Evolutionary conservation across 2,888 invertebrate genomes (phyloP), one percentile per base, ranked within the genome.

Genomic region (Diabrotica balteata): DNA sequence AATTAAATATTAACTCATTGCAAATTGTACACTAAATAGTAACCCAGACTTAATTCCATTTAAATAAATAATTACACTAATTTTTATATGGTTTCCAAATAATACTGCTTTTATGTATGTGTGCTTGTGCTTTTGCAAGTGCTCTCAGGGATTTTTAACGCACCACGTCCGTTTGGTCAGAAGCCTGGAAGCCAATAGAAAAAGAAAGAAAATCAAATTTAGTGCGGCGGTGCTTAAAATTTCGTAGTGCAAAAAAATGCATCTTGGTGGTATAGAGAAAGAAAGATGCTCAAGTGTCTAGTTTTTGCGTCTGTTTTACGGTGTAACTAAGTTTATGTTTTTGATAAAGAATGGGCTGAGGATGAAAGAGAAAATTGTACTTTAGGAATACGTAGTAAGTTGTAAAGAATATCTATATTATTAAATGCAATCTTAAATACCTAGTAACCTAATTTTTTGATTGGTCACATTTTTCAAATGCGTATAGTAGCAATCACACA

Each of bases 81-180:
- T 32, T 43, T 45, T 55, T 44, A 32, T 51, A 45, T 47, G 54
- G 53, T 53, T 53, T 53, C 46, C 11, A 46, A 32, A 62, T 42
- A 59, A 1, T 10, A 44, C 53, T 46, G 11, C 10, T 8, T 32
- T 7, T 45, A 43, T 50, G 52, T 44, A 17, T 7, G 42, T 43
- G 63, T 64, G 63, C 63, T 50, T 51, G 58, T 58, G 63, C 58
- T 58, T 45, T 49, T 32, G 49, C 9, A 57, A 54, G 54, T 55
- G 55, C 47, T 57, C 58, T 50, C 50, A 42, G 51, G 63, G 58
- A 44, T 22, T 44, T 50, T 50, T 47, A 32, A 64, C 63, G 63
- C 63, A 64, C 63, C 63, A 64, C 58, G 44, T 64, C 63, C 58
- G 58, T 45, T 58, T 64, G 63, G 58, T 64, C 63, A 45, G 63